Base-by-base conservation (phyloP, 1,140 invertebrate species). In the Euura lappo region DNA sequence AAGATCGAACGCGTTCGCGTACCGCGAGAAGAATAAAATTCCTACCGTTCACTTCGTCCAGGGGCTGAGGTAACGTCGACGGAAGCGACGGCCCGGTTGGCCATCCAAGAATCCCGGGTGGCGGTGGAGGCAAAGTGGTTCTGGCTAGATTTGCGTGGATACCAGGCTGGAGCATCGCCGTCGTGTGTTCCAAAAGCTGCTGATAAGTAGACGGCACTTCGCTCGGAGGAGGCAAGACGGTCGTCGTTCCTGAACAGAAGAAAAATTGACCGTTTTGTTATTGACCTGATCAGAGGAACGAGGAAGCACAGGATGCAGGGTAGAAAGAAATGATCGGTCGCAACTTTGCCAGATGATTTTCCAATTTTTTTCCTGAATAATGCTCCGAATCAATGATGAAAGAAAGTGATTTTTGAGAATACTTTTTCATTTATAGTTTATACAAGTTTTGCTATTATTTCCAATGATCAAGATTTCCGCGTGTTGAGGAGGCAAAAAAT, bases 11-110 rank as follows among this genome's bases (percentile, higher is more conserved):
- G 13, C 67, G 64, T 3, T 45, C 69, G 44, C 4, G 2, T 46
- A 68, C 11, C 11, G 11, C 13, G 60, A 68, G 43, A 68, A 1
- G 11, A 70, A 60, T 70, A n/a, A 11, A 6, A 44, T 44, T 46
- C 80, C 85, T 70, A 88, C 87, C 86, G 69, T 86, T 86, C 5
- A 88, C 82, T 76, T 88, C 87, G 4, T 87, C 86, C 71, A 87
- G 69, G 0, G 83, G 71, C 76, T 86, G 86, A 4, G 83, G 78
- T 43, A 60, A 8, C 51, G 51, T 60, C 51, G 51, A 81, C 13
- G 65, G 79, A 71, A 76, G 80, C 6, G 81, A 74, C 4, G 80
- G 79, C 51, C 80, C 81, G 47, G 83, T 78, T 78, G 86, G 82
- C 87, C 86, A 87, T 7, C 80, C 81, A 1, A 87, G 69, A 6